A percentile compares a stretch with the other conserved stretches of the same genome.
phyloP scores from a whole-genome alignment of 2,888 invertebrate species.

The Lymantria monacha region DNA sequence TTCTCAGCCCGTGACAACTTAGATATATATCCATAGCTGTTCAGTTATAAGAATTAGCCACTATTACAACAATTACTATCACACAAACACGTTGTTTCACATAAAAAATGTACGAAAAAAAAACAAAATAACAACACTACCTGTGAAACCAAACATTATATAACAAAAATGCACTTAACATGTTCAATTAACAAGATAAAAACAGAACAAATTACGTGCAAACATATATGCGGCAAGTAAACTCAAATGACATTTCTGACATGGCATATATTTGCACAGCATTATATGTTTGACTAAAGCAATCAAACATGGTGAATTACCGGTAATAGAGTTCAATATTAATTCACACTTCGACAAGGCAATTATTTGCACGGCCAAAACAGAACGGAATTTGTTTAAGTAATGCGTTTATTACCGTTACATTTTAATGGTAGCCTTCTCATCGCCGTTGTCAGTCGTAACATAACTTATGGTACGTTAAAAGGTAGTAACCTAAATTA shows the following conservation, averaged over 20 bases:
- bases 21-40: no score
- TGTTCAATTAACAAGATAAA: constrained; percentile 3
- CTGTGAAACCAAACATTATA: no score
- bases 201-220: background rate
- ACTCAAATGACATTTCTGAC: constrained; percentile 5
- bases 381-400: constrained; percentile 1
- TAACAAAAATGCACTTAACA: background rate
- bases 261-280: constrained; percentile 8
- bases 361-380: constrained; percentile 7
- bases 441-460: constrained; percentile 13
- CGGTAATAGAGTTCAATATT: constrained; percentile 9
- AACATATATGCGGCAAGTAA: constrained; percentile 1
- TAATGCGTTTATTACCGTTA: constrained; percentile 23
- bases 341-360: constrained; percentile 16
- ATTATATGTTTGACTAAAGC: constrained; percentile 12
- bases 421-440: constrained; percentile 24
- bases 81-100: no score
- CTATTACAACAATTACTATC: no score
- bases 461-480: constrained; percentile 24
- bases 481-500: constrained; percentile 24
- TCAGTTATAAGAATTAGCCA: no score
- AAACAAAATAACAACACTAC: no score
- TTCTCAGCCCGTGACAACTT: no score
- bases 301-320: constrained; percentile 18
- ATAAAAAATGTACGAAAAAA: no score